A percentile compares a stretch with the other conserved stretches of the same genome.
These are phyloP conservation scores for Corythornis madagascariensis DNA, from an alignment of 2,113 vertebrate species.

Conservation along the genomic window DNA sequence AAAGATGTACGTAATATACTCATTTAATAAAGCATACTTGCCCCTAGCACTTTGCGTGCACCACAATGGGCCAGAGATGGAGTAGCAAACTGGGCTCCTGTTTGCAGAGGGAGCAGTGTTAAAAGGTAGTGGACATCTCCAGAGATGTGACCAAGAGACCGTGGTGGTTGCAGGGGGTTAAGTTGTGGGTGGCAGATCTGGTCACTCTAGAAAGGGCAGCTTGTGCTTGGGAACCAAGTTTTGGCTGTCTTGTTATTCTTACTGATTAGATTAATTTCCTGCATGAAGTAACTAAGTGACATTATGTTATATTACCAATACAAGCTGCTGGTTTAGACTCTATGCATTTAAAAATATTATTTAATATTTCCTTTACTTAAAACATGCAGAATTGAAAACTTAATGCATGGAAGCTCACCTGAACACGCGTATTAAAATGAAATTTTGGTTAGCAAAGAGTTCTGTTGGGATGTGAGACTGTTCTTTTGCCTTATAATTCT, in stretches of 20 bases:
- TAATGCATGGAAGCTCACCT: fast-evolving
- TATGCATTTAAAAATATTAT: neutral
- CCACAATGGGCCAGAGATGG: neutral
- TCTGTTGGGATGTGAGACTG: neutral
- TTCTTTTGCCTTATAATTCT: neutral
- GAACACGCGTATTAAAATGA: neutral
- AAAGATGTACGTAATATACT: neutral
- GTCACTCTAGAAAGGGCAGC: neutral
- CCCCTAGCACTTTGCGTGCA: neutral
- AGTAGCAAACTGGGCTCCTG: fast-evolving
- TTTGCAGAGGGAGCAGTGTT: neutral
- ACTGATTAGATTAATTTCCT: neutral
- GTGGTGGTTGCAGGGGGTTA: neutral
- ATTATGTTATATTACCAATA: neutral
- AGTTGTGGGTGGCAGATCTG: neutral
- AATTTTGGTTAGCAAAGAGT: neutral
- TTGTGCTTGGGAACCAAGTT: neutral
- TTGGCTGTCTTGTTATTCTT: neutral
- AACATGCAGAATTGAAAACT: neutral
- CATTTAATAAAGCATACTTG: neutral
- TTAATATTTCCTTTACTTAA: neutral
- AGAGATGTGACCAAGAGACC: neutral
- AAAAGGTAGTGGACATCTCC: neutral
- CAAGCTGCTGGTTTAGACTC: neutral
- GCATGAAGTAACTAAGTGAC: neutral